Conservation (phyloP, 92 coral and sea anemone genomes). For the Pocillopora meandrina region DNA sequence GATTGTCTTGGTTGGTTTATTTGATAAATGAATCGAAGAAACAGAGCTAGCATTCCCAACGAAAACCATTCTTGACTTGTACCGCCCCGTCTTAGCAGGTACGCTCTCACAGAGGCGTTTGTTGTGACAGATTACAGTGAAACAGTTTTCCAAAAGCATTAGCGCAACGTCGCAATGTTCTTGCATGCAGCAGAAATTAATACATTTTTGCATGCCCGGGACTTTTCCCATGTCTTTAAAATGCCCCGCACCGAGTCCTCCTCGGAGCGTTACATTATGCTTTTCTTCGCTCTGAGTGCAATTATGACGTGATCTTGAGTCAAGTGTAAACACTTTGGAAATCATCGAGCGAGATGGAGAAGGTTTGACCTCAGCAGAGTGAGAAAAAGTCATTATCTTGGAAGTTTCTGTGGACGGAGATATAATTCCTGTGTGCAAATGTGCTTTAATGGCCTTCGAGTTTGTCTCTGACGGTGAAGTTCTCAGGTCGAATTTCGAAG, state of each 20-base stretch:
- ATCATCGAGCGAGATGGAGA: conserved; percentile 37
- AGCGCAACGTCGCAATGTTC: conserved; percentile 73
- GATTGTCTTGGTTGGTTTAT: conserved; percentile 36
- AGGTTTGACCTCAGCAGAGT: conserved; percentile 3
- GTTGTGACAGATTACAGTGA: conserved; percentile 62
- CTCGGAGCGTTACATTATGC: conserved; percentile 64
- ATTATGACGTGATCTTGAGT: conserved; percentile 23
- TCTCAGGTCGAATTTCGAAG: neutral
- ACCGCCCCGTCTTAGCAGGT: conserved; percentile 82
- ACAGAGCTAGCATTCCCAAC: conserved; percentile 23
- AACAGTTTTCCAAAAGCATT: conserved; percentile 74
- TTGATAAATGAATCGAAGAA: neutral
- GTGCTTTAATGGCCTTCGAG: neutral
- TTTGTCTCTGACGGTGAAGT: neutral
- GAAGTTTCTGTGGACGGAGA: conserved; percentile 2
- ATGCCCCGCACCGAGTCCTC: conserved; percentile 70
- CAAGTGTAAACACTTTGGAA: conserved; percentile 24
- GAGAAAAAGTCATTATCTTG: neutral
- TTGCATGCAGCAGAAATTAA: conserved; percentile 61
- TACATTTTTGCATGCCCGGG: conserved; percentile 44
- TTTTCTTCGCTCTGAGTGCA: conserved; percentile 51
- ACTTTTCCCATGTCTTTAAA: conserved; percentile 74
- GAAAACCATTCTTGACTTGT: conserved; percentile 68
- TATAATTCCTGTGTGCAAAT: neutral
- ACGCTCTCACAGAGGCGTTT: conserved; percentile 72